phyloP scores from a whole-genome alignment of 2,888 invertebrate species.

The Ganaspis brasiliensis region DNA sequence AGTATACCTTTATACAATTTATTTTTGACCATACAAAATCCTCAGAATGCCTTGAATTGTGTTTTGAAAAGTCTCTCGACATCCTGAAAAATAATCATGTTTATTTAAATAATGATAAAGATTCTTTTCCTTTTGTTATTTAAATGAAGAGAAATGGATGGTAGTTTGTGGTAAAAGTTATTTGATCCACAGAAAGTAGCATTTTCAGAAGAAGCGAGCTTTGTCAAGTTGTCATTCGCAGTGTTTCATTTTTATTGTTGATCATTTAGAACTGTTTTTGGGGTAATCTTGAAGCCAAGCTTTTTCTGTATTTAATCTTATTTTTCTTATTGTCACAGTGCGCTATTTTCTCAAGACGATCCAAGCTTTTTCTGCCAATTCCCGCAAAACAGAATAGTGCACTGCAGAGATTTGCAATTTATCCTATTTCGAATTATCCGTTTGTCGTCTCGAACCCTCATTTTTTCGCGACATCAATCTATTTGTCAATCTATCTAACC shows the following conservation, averaged over 20 bases:
- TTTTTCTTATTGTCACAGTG: constrained; percentile 20
- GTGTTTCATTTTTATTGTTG: constrained; percentile 14
- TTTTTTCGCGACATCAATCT: constrained; percentile 36
- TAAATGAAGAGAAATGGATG: too few relatives aligned
- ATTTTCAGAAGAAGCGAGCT: background rate
- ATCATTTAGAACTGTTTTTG: constrained; percentile 15
- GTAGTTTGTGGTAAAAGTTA: background rate
- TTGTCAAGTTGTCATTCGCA: constrained; percentile 12
- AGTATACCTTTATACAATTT: too few relatives aligned
- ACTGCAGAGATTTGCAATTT: constrained; percentile 29
- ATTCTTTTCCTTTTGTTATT: too few relatives aligned
- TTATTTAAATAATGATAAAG: too few relatives aligned
- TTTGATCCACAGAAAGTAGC: background rate
- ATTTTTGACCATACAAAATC: too few relatives aligned
- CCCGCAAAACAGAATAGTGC: constrained; percentile 12
- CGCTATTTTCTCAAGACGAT: constrained; percentile 1
- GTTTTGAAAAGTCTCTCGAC: too few relatives aligned
- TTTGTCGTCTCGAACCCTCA: constrained; percentile 28
- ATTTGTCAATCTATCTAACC: constrained; percentile 46
- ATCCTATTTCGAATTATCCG: constrained; percentile 28
- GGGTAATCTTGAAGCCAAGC: constrained; percentile 1
- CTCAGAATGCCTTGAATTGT: too few relatives aligned
- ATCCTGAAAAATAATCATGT: too few relatives aligned
- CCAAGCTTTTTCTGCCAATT: background rate
- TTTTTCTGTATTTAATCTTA: constrained; percentile 9